Conservation (phyloP, 1,140 invertebrate genomes). For the Gonatopus flavifemur region DNA sequence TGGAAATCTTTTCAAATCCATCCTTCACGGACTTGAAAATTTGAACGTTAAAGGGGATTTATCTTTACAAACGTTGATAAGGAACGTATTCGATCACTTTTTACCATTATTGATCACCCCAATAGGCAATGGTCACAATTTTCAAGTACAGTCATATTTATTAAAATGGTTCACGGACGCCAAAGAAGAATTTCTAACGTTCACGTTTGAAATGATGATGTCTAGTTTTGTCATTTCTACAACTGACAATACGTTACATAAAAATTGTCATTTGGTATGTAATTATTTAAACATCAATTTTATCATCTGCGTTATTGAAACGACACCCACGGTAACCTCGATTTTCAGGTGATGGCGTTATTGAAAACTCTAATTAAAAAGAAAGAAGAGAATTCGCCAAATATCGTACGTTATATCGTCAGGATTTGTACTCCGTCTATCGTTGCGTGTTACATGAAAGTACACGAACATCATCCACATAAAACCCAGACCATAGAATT, state of each 20-base stretch:
- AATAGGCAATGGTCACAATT: conserved; percentile 21
- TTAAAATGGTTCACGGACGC: conserved; percentile 45
- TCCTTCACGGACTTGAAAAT: conserved; percentile 45
- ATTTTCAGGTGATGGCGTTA: conserved; percentile 46
- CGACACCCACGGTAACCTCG: no score
- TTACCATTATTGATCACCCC: conserved; percentile 43
- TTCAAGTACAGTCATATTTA: conserved; percentile 38
- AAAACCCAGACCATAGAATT: conserved; percentile 44
- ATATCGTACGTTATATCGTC: conserved; percentile 41
- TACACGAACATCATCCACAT: conserved; percentile 49
- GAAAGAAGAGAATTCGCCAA: conserved; percentile 27
- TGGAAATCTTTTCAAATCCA: conserved; percentile 48
- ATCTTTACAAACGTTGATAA: conserved; percentile 39
- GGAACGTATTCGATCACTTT: conserved; percentile 49
- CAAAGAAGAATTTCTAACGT: conserved; percentile 32
- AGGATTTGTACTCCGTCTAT: conserved; percentile 34
- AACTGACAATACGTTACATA: conserved; percentile 40
- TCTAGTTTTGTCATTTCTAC: conserved; percentile 39
- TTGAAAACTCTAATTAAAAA: conserved; percentile 40
- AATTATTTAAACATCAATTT: no score
- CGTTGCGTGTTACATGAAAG: conserved; percentile 44
- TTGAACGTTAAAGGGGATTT: conserved; percentile 44
- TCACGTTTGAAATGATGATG: conserved; percentile 42
- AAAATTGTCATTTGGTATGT: conserved; percentile 46
- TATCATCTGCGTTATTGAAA: no score